phyloP scores from a whole-genome alignment of 2,797 vertebrate genomes.

The Anableps anableps region DNA sequence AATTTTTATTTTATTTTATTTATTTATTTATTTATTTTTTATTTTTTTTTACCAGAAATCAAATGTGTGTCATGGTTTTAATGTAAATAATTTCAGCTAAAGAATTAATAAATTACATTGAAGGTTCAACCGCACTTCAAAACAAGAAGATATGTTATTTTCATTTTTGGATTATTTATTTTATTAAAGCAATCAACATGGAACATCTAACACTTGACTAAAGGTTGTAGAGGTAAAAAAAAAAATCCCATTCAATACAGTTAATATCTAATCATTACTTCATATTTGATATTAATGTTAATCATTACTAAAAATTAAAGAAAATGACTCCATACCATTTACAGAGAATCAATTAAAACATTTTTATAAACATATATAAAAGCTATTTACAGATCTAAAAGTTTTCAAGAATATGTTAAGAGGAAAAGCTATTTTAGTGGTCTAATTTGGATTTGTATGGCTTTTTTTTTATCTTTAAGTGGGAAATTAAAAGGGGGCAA shows the following conservation, averaged over 20 bases:
- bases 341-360: not conserved
- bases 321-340: not conserved
- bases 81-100: not conserved
- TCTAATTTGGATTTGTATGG: too few relatives aligned
- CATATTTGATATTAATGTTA: not conserved
- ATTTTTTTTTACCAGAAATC: not conserved
- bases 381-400: not conserved
- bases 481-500: not conserved
- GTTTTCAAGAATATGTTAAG: not conserved
- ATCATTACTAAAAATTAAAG: not conserved
- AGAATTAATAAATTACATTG: not conserved
- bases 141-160: not conserved
- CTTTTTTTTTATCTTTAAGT: not conserved
- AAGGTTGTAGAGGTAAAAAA: not conserved
- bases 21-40: too few relatives aligned
- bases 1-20: too few relatives aligned
- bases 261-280: not conserved
- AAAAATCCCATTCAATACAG: not conserved
- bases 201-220: not conserved
- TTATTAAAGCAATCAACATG: not conserved
- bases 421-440: not conserved
- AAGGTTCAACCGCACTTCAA: not conserved
- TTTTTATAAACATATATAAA: not conserved
- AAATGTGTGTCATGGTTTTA: not conserved
- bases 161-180: not conserved